Evolutionary conservation across 2,797 vertebrate genomes (phyloP), one percentile per base, ranked within the genome.

Genomic region (Catostomus latipinnis): DNA sequence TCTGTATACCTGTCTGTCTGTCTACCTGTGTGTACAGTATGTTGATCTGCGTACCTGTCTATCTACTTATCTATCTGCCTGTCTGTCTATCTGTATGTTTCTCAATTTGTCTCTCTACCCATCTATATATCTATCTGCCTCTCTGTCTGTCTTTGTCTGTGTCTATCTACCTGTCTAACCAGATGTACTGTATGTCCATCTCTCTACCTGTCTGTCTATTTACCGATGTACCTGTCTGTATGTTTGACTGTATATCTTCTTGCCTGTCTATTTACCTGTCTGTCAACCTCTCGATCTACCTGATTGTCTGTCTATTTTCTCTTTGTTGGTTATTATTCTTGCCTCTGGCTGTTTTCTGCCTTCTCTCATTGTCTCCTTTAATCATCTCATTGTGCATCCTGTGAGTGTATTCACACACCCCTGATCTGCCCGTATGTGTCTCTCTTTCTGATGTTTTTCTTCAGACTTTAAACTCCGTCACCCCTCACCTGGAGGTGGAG

Each of bases 391-490:
- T 16, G 7, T 12, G 14, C 8, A 8, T 49, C 12, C 16, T 43
- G 54, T 43, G 7, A 52, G 7, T 60, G 34, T 10, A 45, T 68
- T 68, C 48, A 60, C 18, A 5, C n/a, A 13, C 8, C 46, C 34
- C 11, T 60, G 8, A 74, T 53, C 34, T 22, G 6, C 10, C 62
- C 6, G 22, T 65, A 22, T 7, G 2, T 16, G 13, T 16, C 43
- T 71, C 14, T 18, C 2, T 63, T 9, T 22, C 56, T 73, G n/a
- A 3, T n/a, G 57, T 34, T 1, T 22, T 11, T 14, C 11, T 60
- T 18, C 88, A 98, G 97, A 98, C 97, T 0, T 91, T 99, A 89
- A 98, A 98, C 92, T 98, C 97, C 0, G 96, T 99, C 86, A 98
- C 97, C 0, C 96, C 96, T 0, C 96, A 96, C 50, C 92, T 97